A percentile compares a stretch with the other conserved stretches of the same genome.
phyloP scores from a whole-genome alignment of 2,797 vertebrate genomes.

The Fratercula arctica region DNA sequence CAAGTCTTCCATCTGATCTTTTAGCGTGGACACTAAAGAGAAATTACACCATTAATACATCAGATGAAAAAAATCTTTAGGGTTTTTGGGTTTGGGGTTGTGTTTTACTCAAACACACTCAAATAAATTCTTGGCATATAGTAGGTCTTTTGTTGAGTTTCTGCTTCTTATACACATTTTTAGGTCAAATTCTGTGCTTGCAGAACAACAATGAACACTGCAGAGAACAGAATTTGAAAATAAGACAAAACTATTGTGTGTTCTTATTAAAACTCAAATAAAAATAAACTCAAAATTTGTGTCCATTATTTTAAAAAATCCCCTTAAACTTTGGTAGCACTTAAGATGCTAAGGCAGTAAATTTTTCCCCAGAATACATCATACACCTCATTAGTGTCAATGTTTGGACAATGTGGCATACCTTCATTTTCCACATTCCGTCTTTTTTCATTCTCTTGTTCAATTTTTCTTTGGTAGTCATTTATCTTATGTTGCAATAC shows the following conservation, averaged over 20 bases:
- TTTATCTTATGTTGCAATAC: conserved; percentile 90
- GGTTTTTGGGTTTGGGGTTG: not conserved
- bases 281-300: not conserved
- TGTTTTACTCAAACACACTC: not conserved
- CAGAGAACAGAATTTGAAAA: not conserved
- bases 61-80: not conserved
- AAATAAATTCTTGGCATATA: not conserved
- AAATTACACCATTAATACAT: conserved; percentile 25
- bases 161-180: not conserved
- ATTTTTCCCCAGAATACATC: not conserved
- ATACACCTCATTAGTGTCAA: not conserved
- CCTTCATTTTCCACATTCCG: conserved; percentile 97
- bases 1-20: conserved; percentile 96
- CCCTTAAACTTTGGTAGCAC: not conserved
- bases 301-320: not conserved
- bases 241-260: not conserved
- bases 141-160: not conserved
- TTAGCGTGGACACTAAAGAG: conserved; percentile 91
- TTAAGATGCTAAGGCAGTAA: not conserved
- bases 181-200: not conserved
- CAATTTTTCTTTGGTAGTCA: conserved; percentile 95
- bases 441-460: conserved; percentile 95
- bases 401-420: conserved; percentile 46
- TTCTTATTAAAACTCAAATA: not conserved
- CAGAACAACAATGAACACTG: not conserved